Conservation (phyloP, 1,140 invertebrate species). For the Odontomachus brunneus region DNA sequence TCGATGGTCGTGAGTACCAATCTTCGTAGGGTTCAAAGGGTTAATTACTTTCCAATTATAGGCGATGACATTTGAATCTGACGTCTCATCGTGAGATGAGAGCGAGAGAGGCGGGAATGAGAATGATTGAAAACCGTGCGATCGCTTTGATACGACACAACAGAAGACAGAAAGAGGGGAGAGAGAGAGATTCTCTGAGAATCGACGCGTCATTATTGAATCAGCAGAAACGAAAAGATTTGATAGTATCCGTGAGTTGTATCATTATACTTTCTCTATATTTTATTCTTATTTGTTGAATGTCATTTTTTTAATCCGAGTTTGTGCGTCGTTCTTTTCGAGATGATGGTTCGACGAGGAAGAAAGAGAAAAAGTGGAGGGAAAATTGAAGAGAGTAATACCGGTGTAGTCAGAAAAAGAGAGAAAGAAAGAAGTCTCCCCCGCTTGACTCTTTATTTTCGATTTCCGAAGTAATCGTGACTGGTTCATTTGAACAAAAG, state of each 20-base stretch:
- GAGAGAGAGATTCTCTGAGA: slow-evolving; percentile 17
- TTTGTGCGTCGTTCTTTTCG: background rate
- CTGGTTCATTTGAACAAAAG: background rate
- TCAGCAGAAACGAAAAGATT: slow-evolving; percentile 19
- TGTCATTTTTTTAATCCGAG: slow-evolving; percentile 25
- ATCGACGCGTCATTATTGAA: slow-evolving; percentile 31
- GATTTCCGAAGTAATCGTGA: background rate
- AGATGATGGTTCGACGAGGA: background rate
- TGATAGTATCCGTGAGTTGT: slow-evolving; percentile 2
- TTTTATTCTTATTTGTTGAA: slow-evolving; percentile 41
- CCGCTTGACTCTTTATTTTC: slow-evolving; percentile 35
- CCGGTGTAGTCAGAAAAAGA: background rate
- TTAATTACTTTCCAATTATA: slow-evolving; percentile 26
- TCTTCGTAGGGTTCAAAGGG: slow-evolving; percentile 22
- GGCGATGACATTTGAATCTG: background rate
- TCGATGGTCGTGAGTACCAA: background rate
- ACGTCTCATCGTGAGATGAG: slow-evolving; percentile 10
- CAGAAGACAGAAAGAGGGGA: background rate
- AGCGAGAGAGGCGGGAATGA: background rate
- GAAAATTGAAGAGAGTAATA: background rate
- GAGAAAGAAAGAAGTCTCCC: too few relatives aligned
- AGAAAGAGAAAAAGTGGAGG: background rate
- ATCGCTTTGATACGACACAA: background rate
- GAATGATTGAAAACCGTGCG: background rate
- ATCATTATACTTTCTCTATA: slow-evolving; percentile 28